Evolutionary conservation across 2,113 vertebrate species (phyloP).

Genomic region (Neogobius melanostomus): DNA sequence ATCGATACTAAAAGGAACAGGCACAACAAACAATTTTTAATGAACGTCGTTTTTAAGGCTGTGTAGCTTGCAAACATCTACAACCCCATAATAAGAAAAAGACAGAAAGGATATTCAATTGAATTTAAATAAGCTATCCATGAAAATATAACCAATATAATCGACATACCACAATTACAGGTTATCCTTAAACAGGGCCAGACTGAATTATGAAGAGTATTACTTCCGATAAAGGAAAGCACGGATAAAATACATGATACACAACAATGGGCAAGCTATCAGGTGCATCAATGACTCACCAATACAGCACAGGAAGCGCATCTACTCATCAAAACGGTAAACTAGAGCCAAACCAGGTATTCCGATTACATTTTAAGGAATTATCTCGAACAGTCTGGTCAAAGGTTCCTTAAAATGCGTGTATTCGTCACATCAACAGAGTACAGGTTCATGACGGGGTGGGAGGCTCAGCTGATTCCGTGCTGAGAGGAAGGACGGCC

Average conservation of each 20-base stretch:
- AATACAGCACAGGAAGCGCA: slow-evolving; percentile 23
- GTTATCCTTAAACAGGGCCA: too few species aligned
- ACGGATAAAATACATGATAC: too few species aligned
- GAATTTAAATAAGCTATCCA: too few species aligned
- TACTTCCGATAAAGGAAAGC: too few species aligned
- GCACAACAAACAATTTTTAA: not conserved
- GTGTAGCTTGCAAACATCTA: not conserved
- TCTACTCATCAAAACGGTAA: not conserved
- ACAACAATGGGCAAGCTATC: slow-evolving; percentile 27
- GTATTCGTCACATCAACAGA: slow-evolving; percentile 1
- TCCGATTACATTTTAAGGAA: not conserved
- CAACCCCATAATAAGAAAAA: too few species aligned
- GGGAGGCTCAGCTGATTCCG: slow-evolving; percentile 70
- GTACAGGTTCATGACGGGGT: slow-evolving; percentile 18
- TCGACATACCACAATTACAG: too few species aligned
- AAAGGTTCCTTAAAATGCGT: not conserved
- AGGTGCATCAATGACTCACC: slow-evolving; percentile 74
- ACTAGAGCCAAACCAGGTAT: not conserved
- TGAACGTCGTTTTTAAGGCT: not conserved
- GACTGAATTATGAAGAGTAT: too few species aligned
- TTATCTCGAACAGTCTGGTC: not conserved
- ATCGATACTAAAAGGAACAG: not conserved
- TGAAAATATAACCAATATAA: too few species aligned
- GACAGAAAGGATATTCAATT: too few species aligned
- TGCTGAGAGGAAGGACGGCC: slow-evolving; percentile 6